Evolutionary conservation across 2,113 vertebrate genomes (phyloP).

Genomic region (Scolopax mira): DNA sequence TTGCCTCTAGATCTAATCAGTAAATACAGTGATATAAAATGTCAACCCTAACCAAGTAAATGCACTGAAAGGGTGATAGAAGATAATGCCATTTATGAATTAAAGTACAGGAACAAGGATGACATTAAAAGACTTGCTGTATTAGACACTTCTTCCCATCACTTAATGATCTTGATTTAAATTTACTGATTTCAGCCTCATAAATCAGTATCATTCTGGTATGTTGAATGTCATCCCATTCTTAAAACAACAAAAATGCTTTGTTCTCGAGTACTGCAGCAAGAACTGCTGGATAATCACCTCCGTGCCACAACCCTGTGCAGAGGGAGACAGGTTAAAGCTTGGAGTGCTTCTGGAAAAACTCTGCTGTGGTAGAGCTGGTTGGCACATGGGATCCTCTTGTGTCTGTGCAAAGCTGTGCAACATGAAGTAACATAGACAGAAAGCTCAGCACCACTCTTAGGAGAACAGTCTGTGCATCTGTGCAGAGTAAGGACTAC

Average conservation of each 20-base stretch:
- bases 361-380: not conserved
- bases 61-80: not conserved
- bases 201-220: not conserved
- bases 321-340: not conserved
- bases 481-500: not conserved
- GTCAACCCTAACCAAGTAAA: conserved; percentile 25
- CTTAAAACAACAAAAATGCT: not conserved
- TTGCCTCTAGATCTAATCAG: conserved; percentile 25
- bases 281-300: not conserved
- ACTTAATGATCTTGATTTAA: not conserved
- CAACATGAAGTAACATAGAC: not conserved
- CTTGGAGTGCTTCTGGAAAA: not conserved
- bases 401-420: not conserved
- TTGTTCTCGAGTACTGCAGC: not conserved
- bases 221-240: not conserved
- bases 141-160: not conserved
- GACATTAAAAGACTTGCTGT: not conserved
- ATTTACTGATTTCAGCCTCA: not conserved
- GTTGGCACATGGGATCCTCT: not conserved
- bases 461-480: accelerated
- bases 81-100: not conserved
- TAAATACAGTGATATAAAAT: conserved; percentile 17
- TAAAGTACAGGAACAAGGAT: not conserved
- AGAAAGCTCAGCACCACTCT: accelerated
- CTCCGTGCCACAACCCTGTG: not conserved